phyloP scores from a whole-genome alignment of 1,140 invertebrate genomes.

The Temnothorax longispinosus region DNA sequence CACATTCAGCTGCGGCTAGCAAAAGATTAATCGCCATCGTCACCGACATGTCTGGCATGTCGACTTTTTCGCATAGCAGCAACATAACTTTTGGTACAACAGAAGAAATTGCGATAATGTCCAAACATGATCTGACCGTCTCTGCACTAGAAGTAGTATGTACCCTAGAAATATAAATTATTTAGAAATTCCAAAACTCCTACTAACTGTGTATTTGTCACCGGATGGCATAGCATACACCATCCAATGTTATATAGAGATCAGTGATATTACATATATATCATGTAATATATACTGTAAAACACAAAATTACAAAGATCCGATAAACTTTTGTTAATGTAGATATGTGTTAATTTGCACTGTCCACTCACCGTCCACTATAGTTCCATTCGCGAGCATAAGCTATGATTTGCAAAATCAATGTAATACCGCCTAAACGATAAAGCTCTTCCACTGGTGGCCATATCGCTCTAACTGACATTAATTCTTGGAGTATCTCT shows the following conservation, averaged over 20 bases:
- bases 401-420: slow-evolving; percentile 94
- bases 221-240: too few species aligned
- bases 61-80: slow-evolving; percentile 92
- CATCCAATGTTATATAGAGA: too few species aligned
- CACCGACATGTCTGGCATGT: slow-evolving; percentile 90
- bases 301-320: slow-evolving; percentile 1
- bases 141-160: slow-evolving; percentile 89
- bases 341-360: background rate
- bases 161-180: slow-evolving; percentile 71
- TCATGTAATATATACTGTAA: background rate
- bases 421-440: slow-evolving; percentile 93
- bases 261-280: too few species aligned
- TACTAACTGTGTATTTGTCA: too few species aligned
- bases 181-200: slow-evolving; percentile 44
- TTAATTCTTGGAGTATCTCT: slow-evolving; percentile 91
- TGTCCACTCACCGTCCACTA: slow-evolving; percentile 89
- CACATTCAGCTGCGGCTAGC: slow-evolving; percentile 94
- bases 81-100: slow-evolving; percentile 95
- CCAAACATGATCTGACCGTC: slow-evolving; percentile 95
- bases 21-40: slow-evolving; percentile 92
- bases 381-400: slow-evolving; percentile 97
- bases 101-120: slow-evolving; percentile 95
- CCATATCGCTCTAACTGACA: slow-evolving; percentile 93
- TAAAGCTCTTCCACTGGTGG: slow-evolving; percentile 94
- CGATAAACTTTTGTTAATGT: slow-evolving; percentile 2